phyloP scores from a whole-genome alignment of 2,888 invertebrate genomes.

The Acronicta alni region DNA sequence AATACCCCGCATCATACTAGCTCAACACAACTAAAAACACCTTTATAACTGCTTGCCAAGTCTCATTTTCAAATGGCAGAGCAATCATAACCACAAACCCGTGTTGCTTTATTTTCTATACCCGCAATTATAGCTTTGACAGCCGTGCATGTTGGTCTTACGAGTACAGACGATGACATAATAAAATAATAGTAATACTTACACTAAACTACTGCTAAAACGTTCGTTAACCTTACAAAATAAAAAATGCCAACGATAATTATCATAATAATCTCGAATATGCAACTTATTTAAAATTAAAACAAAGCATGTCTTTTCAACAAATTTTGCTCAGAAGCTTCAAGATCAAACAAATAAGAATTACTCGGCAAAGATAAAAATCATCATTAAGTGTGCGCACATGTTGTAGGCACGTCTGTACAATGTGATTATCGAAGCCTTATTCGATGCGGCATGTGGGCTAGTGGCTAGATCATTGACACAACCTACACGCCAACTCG shows the following conservation, averaged over 20 bases:
- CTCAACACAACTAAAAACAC: slow-evolving; percentile 41
- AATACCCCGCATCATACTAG: slow-evolving; percentile 59
- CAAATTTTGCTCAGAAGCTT: slow-evolving; percentile 16
- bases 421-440: slow-evolving; percentile 86
- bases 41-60: slow-evolving; percentile 55
- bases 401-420: slow-evolving; percentile 68
- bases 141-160: slow-evolving; percentile 71
- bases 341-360: slow-evolving; percentile 36
- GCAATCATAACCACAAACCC: slow-evolving; percentile 62
- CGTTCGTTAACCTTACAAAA: slow-evolving; percentile 38
- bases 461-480: slow-evolving; percentile 88
- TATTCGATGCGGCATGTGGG: slow-evolving; percentile 88
- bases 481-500: slow-evolving; percentile 86
- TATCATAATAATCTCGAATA: slow-evolving; percentile 23
- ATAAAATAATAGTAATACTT: slow-evolving; percentile 44
- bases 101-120: slow-evolving; percentile 79
- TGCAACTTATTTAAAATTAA: slow-evolving; percentile 30
- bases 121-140: slow-evolving; percentile 87
- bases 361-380: slow-evolving; percentile 61
- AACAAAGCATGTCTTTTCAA: slow-evolving; percentile 17
- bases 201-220: slow-evolving; percentile 12
- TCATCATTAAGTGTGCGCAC: slow-evolving; percentile 60
- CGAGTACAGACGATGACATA: slow-evolving; percentile 76
- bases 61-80: slow-evolving; percentile 52
- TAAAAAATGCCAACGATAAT: slow-evolving; percentile 17